Percentiles rank a stretch among this genome's conserved stretches.
These are phyloP conservation scores for Rhinolophus ferrumequinum DNA, from an alignment of 2,113 vertebrate genomes.

Conservation along the genomic window DNA sequence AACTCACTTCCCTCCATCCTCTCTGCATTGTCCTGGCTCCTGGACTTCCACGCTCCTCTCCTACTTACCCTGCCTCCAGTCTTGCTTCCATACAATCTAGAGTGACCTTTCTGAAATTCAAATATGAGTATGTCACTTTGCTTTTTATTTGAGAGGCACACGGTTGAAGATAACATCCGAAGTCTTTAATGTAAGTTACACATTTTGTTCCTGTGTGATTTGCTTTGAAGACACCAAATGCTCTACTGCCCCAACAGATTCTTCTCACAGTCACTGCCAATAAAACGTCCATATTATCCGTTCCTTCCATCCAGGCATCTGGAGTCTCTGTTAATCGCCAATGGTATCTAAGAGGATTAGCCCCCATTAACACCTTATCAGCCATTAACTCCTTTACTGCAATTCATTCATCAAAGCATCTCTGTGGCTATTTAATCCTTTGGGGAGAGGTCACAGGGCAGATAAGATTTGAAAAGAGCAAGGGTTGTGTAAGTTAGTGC, in stretches of 20 bases:
- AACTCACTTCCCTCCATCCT: neutral
- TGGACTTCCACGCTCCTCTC: neutral
- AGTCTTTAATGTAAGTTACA: constrained; percentile 27
- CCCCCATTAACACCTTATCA: neutral
- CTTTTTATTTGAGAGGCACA: neutral
- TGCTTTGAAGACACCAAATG: constrained; percentile 35
- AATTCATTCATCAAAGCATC: neutral
- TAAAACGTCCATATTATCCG: neutral
- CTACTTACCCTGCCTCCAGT: neutral
- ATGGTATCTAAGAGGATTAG: neutral
- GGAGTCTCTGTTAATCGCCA: neutral
- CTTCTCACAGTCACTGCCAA: neutral
- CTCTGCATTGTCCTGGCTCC: neutral
- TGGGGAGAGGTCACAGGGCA: neutral
- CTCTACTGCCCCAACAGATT: neutral
- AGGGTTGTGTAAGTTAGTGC: neutral
- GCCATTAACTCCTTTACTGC: neutral
- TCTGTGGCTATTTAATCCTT: neutral
- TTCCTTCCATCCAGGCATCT: neutral
- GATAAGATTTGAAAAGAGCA: neutral
- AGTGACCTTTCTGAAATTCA: constrained; percentile 51
- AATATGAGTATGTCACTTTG: constrained; percentile 41
- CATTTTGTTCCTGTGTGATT: constrained; percentile 57
- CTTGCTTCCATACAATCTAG: neutral
- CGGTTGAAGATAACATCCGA: constrained; percentile 33